Evolutionary conservation across 2,113 vertebrate genomes (phyloP).

Genomic region (Pelvicachromis taeniatus): DNA sequence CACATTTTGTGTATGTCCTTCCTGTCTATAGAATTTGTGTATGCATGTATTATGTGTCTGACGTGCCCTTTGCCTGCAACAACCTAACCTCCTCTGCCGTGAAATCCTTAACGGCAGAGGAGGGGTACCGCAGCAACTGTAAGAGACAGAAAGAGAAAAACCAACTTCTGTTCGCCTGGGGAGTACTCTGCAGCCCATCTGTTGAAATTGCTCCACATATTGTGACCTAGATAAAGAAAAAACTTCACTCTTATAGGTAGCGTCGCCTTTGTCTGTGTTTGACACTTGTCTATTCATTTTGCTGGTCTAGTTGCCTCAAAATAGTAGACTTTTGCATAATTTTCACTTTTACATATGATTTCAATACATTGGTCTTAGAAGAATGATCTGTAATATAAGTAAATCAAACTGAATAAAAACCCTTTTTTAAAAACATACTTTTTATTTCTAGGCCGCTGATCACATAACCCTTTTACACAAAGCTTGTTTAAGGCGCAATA

Average conservation of each 20-base stretch:
- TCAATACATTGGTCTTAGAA: slow-evolving; percentile 20
- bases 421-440: neutral
- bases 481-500: neutral
- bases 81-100: slow-evolving; percentile 4
- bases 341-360: slow-evolving; percentile 55
- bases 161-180: slow-evolving; percentile 79
- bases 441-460: neutral
- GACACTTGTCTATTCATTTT: slow-evolving; percentile 77
- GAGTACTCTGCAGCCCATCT: slow-evolving; percentile 76
- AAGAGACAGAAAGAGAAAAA: slow-evolving; percentile 45
- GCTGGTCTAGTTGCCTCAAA: slow-evolving; percentile 71
- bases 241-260: slow-evolving; percentile 70
- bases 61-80: neutral
- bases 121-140: slow-evolving; percentile 2
- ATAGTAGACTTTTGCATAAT: slow-evolving; percentile 71
- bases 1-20: neutral
- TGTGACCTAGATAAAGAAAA: slow-evolving; percentile 78
- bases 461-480: neutral
- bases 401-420: slow-evolving; percentile 14
- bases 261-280: slow-evolving; percentile 52
- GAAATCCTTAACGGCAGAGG: slow-evolving; percentile 42
- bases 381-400: slow-evolving; percentile 16
- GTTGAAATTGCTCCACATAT: slow-evolving; percentile 80
- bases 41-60: neutral
- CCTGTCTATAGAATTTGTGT: neutral